These are phyloP conservation scores for Diglossa cyanea DNA, from an alignment of 2,797 vertebrate genomes.

Conservation along the genomic window DNA sequence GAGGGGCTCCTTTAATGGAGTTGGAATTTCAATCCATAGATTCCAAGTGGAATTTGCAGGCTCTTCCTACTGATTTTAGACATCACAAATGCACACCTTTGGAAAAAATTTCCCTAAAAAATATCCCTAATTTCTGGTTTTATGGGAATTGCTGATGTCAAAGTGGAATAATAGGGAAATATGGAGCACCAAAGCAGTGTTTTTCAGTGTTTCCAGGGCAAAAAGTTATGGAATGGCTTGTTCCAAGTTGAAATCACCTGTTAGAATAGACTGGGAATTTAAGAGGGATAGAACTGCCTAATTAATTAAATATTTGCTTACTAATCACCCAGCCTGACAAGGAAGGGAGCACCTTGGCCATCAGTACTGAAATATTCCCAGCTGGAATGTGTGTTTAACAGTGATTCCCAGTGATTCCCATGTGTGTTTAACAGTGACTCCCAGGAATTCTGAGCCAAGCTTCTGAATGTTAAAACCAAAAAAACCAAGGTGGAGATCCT, in stretches of 20 bases:
- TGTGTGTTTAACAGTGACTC: not conserved
- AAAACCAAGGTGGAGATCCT: fast-evolving
- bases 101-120: not conserved
- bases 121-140: not conserved
- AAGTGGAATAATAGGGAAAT: not conserved
- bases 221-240: not conserved
- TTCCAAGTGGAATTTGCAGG: not conserved
- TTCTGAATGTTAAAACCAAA: not conserved
- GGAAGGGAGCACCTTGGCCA: not conserved
- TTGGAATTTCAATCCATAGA: not conserved
- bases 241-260: not conserved
- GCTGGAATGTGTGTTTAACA: not conserved
- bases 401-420: not conserved
- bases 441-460: not conserved
- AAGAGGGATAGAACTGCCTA: not conserved
- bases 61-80: not conserved
- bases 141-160: not conserved
- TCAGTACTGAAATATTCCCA: not conserved
- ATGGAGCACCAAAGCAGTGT: not conserved
- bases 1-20: not conserved
- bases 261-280: not conserved
- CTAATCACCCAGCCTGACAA: fast-evolving
- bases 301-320: not conserved
- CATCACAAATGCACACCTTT: not conserved
- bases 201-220: not conserved